A percentile compares a stretch with the other conserved stretches of the same genome.
These are phyloP conservation scores for Psilanteris sp. DNA, from an alignment of 1,140 invertebrate genomes.

Conservation along the genomic window DNA sequence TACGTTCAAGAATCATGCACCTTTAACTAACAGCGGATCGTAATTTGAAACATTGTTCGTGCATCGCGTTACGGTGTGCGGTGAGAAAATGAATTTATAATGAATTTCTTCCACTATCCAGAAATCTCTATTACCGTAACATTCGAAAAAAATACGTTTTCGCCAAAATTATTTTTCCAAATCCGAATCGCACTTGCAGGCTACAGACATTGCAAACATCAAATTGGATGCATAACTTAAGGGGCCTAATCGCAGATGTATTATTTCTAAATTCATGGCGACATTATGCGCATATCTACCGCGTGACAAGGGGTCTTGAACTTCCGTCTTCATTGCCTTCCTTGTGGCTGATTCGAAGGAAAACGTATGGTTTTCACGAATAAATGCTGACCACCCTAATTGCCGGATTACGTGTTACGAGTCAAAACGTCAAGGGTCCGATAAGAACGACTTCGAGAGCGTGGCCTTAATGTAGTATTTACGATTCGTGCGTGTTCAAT, in stretches of 20 bases:
- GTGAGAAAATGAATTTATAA: constrained; percentile 35
- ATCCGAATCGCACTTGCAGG: no score
- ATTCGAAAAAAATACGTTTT: constrained; percentile 4
- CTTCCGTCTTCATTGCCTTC: constrained; percentile 36
- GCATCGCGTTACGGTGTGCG: constrained; percentile 19
- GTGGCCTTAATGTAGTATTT: constrained; percentile 62
- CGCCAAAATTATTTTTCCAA: no score
- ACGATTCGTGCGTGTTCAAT: constrained; percentile 44
- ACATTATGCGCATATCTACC: constrained; percentile 18
- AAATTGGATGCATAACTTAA: no score
- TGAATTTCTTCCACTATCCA: constrained; percentile 34
- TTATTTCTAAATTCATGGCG: constrained; percentile 26
- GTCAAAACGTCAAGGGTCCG: constrained; percentile 54
- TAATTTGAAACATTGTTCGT: constrained; percentile 45
- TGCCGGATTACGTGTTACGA: constrained; percentile 71
- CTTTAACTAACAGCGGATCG: neutral
- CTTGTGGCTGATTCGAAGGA: constrained; percentile 26
- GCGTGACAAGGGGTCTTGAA: constrained; percentile 39
- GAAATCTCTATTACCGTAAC: constrained; percentile 21
- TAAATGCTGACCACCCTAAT: constrained; percentile 69
- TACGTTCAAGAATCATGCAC: constrained; percentile 31
- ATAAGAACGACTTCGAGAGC: constrained; percentile 64
- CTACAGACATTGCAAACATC: no score
- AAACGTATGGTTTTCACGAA: constrained; percentile 55
- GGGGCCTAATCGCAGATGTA: constrained; percentile 13